A percentile compares a stretch with the other conserved stretches of the same genome.
phyloP scores from a whole-genome alignment of 1,140 invertebrate species.

The Macrosteles quadrilineatus region DNA sequence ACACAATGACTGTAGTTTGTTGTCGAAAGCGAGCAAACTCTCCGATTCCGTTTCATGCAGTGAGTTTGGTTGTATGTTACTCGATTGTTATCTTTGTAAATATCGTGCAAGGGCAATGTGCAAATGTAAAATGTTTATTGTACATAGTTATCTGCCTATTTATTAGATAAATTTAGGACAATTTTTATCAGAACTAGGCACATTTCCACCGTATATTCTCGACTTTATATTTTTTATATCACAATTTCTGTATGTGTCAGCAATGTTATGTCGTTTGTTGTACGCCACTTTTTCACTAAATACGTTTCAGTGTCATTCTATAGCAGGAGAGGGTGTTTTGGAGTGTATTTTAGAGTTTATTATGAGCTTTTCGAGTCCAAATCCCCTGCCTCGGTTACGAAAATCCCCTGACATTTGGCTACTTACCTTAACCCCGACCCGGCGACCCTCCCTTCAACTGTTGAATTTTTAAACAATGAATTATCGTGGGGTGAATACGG shows the following conservation, averaged over 20 bases:
- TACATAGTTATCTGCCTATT: constrained; percentile 17
- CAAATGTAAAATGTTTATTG: constrained; percentile 27
- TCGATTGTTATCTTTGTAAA: neutral
- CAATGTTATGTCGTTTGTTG: neutral
- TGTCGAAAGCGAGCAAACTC: no score
- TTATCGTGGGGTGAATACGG: no score
- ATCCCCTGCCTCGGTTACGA: neutral
- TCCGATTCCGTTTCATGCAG: no score
- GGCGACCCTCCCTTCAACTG: neutral
- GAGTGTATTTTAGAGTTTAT: neutral
- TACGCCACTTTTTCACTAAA: neutral
- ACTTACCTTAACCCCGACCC: neutral
- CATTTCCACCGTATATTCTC: constrained; percentile 9
- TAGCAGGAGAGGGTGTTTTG: neutral
- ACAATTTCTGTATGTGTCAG: constrained; percentile 10
- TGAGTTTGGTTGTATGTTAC: no score
- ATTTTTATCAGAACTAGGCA: neutral
- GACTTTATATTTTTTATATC: constrained; percentile 18
- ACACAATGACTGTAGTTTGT: no score
- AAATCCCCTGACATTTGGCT: neutral
- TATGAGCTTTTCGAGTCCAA: neutral
- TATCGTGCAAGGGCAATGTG: constrained; percentile 26
- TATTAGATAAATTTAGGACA: neutral
- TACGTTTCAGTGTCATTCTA: neutral
- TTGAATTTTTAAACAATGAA: constrained; percentile 5